Conservation (phyloP, 2,888 invertebrate species). For the Hemicrepidius hirtus region DNA sequence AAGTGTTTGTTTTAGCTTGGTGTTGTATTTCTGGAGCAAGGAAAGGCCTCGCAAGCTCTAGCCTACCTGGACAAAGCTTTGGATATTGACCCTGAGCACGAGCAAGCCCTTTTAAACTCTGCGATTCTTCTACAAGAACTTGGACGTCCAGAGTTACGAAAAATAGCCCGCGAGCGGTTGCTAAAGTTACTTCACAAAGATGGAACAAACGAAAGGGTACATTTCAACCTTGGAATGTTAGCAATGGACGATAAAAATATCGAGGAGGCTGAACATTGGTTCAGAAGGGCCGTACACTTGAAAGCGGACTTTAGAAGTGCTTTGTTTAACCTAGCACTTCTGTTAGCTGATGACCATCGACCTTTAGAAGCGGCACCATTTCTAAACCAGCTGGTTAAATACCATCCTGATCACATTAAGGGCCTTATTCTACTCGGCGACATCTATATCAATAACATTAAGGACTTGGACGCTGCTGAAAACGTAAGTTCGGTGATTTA, state of each 20-base stretch:
- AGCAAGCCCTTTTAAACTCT: slow-evolving; percentile 95
- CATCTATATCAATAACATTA: slow-evolving; percentile 96
- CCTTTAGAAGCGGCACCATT: slow-evolving; percentile 95
- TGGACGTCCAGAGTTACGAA: slow-evolving; percentile 86
- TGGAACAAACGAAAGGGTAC: slow-evolving; percentile 90
- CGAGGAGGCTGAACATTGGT: slow-evolving; percentile 92
- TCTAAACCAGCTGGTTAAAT: slow-evolving; percentile 90
- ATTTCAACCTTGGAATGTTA: slow-evolving; percentile 97
- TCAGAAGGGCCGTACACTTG: slow-evolving; percentile 89
- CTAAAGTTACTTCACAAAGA: slow-evolving; percentile 86
- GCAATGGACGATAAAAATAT: slow-evolving; percentile 96
- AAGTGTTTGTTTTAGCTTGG: slow-evolving; percentile 81
- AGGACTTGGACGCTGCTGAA: slow-evolving; percentile 95
- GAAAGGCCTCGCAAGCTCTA: slow-evolving; percentile 91
- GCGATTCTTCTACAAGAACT: slow-evolving; percentile 95
- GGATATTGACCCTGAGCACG: slow-evolving; percentile 94
- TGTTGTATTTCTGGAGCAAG: slow-evolving; percentile 94
- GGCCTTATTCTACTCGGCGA: slow-evolving; percentile 95
- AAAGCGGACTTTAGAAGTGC: slow-evolving; percentile 95
- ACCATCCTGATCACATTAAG: slow-evolving; percentile 95
- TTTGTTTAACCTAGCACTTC: slow-evolving; percentile 93
- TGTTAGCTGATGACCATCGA: slow-evolving; percentile 90
- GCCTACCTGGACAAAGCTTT: slow-evolving; percentile 95
- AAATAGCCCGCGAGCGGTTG: slow-evolving; percentile 87
- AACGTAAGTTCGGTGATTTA: slow-evolving; percentile 78